Percentiles rank a stretch among this genome's conserved stretches.
Conservation (phyloP, 2,113 vertebrate species). For the Candoia aspera region DNA sequence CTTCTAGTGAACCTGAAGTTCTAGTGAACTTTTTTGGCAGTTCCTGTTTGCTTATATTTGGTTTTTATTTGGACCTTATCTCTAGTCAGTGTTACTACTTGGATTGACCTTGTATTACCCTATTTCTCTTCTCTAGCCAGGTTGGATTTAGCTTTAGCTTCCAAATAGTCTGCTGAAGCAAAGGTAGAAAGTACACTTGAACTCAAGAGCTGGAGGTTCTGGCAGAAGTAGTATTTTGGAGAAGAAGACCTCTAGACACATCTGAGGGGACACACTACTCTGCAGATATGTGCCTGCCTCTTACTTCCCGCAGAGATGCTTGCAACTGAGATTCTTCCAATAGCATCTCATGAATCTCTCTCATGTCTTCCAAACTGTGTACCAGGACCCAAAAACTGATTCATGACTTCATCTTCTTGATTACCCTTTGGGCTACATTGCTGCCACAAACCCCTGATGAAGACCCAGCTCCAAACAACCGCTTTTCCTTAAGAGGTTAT, state of each 20-base stretch:
- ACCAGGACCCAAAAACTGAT: background rate
- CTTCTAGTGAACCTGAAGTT: background rate
- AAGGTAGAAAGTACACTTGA: background rate
- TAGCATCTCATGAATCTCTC: background rate
- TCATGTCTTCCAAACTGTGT: background rate
- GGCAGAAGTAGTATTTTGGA: background rate
- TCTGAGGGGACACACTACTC: background rate
- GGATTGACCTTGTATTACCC: background rate
- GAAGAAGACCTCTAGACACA: background rate
- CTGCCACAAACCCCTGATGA: background rate
- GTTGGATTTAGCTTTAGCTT: background rate
- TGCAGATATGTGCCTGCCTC: background rate
- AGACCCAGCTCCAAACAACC: background rate
- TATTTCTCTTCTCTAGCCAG: background rate
- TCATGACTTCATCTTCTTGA: background rate
- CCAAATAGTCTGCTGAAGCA: background rate
- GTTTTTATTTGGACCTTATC: background rate
- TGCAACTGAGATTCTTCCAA: background rate
- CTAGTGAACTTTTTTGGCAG: background rate
- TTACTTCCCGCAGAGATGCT: background rate
- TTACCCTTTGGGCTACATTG: background rate
- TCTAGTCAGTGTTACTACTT: background rate
- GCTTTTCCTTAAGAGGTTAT: background rate
- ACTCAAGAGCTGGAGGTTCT: background rate
- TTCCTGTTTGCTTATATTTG: background rate